Evolutionary conservation across 2,113 vertebrate genomes (phyloP), one percentile per base, ranked within the genome.

Genomic region (Cyprinodon brontotheroides): DNA sequence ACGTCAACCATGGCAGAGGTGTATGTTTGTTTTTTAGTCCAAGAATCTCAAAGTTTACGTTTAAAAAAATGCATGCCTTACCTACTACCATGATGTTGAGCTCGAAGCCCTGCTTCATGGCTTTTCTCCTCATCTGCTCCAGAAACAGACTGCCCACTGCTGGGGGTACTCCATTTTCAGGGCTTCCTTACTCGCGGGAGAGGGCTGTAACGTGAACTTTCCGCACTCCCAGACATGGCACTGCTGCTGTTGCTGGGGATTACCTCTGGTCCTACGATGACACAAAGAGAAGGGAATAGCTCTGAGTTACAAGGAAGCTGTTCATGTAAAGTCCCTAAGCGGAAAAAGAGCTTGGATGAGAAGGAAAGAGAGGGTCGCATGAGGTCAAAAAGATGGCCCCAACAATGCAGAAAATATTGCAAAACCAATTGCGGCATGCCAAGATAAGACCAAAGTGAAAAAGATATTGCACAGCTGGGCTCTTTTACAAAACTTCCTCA

Each of bases 41-140:
- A 15, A 61, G 22, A 5, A 2, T 61, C 59, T 29, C 22, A 29
- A 10, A 11, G 2, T 60, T 11, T 60, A 20, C 20, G 11, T 15
- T 37, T 37, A 36, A 22, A 68, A 22, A 68, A 7, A 11, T 20
- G 29, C 1, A 29, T 20, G 64, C 77, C 91, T 91, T 77, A 93
- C 91, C 92, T 57, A 93, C 91, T 41, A 93, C 92, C 92, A 99
- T 99, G 87, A 99, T 99, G 94, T 99, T 99, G 90, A 99, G 97
- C 88, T 99, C 97, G 0, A 99, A 99, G 0, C 98, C 97, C 90
- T 99, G 97, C 82, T 99, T 99, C 98, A 99, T 99, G 75, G 97
- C 98, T 91, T 99, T 99, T 85, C 97, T 93, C 84, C 97, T 96
- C 97, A 99, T 98, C 94, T 99, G 98, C 89, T 99, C 98, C 84